Conservation (phyloP, 2,113 vertebrate species). For the Glareola pratincola region DNA sequence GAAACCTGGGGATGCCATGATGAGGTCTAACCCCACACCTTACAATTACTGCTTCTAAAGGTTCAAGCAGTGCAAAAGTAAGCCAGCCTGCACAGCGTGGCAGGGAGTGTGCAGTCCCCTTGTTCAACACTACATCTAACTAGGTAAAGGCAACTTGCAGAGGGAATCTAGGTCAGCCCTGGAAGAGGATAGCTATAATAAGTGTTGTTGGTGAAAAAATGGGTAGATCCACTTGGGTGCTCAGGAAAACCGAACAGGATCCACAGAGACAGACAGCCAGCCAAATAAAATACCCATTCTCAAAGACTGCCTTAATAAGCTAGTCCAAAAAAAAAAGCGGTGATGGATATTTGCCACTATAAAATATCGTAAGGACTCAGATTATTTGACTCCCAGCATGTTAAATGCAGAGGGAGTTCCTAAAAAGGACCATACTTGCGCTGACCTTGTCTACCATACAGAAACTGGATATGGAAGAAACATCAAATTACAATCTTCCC, state of each 20-base stretch:
- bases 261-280: neutral
- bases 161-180: neutral
- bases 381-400: neutral
- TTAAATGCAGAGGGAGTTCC: neutral
- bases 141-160: neutral
- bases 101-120: neutral
- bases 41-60: neutral
- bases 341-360: neutral
- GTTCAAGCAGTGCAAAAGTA: neutral
- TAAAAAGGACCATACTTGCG: neutral
- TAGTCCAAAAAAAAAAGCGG: neutral
- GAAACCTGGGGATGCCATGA: neutral
- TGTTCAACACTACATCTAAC: neutral
- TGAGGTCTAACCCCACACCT: fast-evolving
- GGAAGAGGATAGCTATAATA: neutral
- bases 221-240: neutral
- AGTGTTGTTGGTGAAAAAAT: neutral
- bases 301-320: neutral
- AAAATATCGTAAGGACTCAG: neutral
- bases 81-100: neutral
- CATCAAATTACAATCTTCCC: neutral
- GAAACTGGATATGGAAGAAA: neutral
- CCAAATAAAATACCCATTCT: neutral
- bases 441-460: neutral
- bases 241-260: neutral